These are phyloP conservation scores for Ctenomys sociabilis DNA, from an alignment of 2,113 vertebrate species.

Conservation along the genomic window DNA sequence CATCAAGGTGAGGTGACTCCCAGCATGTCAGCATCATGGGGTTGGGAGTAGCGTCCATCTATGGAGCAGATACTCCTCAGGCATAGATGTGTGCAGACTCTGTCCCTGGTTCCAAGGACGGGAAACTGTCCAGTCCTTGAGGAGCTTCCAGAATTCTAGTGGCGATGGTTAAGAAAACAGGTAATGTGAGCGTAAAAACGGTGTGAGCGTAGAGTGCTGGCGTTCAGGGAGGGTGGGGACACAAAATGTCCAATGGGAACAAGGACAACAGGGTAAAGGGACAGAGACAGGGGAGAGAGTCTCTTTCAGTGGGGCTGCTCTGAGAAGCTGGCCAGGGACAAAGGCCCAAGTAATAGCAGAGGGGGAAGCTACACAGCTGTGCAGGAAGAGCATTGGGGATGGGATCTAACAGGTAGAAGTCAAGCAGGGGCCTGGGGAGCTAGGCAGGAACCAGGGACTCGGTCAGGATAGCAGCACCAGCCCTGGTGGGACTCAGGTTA, in stretches of 20 bases:
- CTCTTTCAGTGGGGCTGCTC: neutral
- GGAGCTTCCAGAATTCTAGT: neutral
- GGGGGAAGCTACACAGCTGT: neutral
- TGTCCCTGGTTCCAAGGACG: neutral
- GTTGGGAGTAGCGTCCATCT: neutral
- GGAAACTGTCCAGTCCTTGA: neutral
- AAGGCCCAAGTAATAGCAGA: neutral
- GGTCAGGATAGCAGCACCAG: too few relatives aligned
- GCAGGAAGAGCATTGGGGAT: neutral
- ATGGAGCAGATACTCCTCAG: neutral
- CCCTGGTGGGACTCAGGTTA: neutral
- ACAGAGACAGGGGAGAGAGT: neutral
- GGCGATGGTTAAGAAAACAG: neutral
- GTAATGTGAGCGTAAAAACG: too few relatives aligned
- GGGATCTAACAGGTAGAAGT: neutral
- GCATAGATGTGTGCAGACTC: neutral
- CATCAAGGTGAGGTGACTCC: conserved; percentile 87
- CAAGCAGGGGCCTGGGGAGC: neutral
- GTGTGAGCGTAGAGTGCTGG: neutral
- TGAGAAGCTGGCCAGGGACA: neutral
- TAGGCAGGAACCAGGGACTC: too few relatives aligned
- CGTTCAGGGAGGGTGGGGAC: neutral
- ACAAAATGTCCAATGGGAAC: neutral
- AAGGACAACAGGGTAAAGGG: neutral
- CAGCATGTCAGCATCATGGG: too few relatives aligned